Evolutionary conservation across 2,797 vertebrate species (phyloP).

Genomic region (Anguilla marmorata): DNA sequence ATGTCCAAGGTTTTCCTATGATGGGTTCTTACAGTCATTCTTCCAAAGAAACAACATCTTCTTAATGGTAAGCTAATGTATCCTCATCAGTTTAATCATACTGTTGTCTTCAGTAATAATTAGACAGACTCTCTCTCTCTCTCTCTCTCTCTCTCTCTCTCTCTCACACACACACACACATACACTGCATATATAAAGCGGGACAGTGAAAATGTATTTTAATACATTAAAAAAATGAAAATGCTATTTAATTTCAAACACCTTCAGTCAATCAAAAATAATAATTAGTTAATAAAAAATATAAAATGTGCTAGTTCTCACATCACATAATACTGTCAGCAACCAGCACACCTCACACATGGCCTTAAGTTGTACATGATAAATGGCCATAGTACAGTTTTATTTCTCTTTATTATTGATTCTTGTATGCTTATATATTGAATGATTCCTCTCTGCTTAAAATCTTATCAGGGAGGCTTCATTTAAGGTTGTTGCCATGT

Average conservation of each 20-base stretch:
- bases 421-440: background rate
- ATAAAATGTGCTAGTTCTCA: background rate
- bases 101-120: background rate
- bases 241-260: background rate
- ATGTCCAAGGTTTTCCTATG: slow-evolving; percentile 54
- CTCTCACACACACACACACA: background rate
- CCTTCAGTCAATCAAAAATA: background rate
- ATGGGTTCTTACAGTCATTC: slow-evolving; percentile 48
- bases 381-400: background rate
- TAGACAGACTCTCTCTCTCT: background rate
- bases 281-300: background rate
- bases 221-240: background rate
- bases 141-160: background rate
- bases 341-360: background rate
- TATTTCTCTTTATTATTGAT: background rate
- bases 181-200: background rate
- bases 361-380: background rate
- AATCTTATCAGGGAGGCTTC: background rate
- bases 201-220: background rate
- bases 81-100: background rate
- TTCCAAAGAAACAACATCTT: background rate
- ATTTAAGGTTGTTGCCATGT: background rate
- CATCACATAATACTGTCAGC: background rate
- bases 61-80: background rate
- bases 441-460: slow-evolving; percentile 2